Conservation (phyloP, 2,113 vertebrate species). For the Sakesphorus luctuosus region DNA sequence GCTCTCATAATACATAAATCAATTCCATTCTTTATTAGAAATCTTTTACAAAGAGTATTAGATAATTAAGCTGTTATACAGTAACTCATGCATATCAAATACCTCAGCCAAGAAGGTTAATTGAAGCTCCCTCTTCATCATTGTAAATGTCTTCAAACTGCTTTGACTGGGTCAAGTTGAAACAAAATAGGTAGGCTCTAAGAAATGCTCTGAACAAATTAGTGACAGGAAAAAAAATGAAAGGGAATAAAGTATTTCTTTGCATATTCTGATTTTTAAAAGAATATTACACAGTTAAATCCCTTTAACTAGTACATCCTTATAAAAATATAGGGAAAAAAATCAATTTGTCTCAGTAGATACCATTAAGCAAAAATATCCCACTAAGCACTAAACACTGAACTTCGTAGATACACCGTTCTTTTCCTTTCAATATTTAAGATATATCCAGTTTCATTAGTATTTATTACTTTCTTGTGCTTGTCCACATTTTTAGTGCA, state of each 20-base stretch:
- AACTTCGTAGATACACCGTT: not conserved
- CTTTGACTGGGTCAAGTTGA: slow-evolving; percentile 75
- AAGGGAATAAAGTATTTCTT: slow-evolving; percentile 38
- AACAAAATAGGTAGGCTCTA: slow-evolving; percentile 73
- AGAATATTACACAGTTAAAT: not conserved
- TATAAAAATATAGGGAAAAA: not conserved
- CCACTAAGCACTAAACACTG: not conserved
- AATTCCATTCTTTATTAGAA: slow-evolving; percentile 80
- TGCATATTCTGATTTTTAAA: slow-evolving; percentile 47
- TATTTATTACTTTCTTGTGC: not conserved
- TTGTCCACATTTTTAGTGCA: not conserved
- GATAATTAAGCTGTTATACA: slow-evolving; percentile 78
- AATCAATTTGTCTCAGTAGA: not conserved
- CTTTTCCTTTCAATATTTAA: not conserved
- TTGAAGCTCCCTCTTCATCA: slow-evolving; percentile 75
- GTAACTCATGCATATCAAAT: slow-evolving; percentile 80
- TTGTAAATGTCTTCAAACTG: slow-evolving; percentile 73
- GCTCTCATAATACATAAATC: slow-evolving; percentile 75
- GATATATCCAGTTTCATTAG: not conserved
- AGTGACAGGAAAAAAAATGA: not conserved
- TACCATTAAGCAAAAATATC: not conserved
- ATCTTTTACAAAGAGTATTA: slow-evolving; percentile 76
- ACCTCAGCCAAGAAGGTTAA: slow-evolving; percentile 76
- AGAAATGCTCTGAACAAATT: slow-evolving; percentile 70
- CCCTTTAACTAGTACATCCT: not conserved